Evolutionary conservation across 2,113 vertebrate genomes (phyloP), one percentile per base, ranked within the genome.

Genomic region (Pogonocichla stellata): DNA sequence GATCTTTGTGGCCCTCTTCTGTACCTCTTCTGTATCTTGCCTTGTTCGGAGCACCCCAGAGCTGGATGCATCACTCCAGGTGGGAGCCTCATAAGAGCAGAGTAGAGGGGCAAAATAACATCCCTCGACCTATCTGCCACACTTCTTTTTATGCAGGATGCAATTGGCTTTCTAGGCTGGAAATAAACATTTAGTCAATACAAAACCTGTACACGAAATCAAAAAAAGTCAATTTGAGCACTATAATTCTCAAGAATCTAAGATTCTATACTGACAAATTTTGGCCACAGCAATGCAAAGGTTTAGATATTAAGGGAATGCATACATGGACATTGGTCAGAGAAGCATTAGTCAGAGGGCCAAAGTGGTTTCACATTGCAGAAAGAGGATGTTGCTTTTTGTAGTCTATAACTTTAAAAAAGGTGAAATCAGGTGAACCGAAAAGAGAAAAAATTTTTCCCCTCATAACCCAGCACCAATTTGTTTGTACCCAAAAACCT

Each of bases 111-210:
- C 3, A 54, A 38, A 65, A 72, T 38, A 29, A 19, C 23, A 14
- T 56, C 6, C 26, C 36, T 81, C 1, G 1, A 56, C 40, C 26
- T 33, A 5, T 14, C 9, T 6, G 8, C 5, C n/a, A 79, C 2
- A 3, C 0, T 90, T 48, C 12, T 79, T 70, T 62, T 57, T 5
- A 28, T 42, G 47, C 6, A 79, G 19, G 25, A 62, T 54, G 33
- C 0, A 0, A 22, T 16, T 50, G 12, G 20, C 14, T 56, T 72
- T 64, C 25, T 61, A 50, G 31, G 9, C 36, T 90, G 25, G 8
- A 79, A 85, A 70, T 23, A 64, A 10, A 23, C 1, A 70, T 75
- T 67, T 20, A 78, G 36, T 67, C 28, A 70, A 58, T 26, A 72
- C 0, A 84, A 80, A 93, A 66, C 5, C 5, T 23, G 33, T 66